Percentiles rank a stretch among this genome's conserved stretches.
phyloP scores from a whole-genome alignment of 2,113 vertebrate genomes.

The Rhea pennata region DNA sequence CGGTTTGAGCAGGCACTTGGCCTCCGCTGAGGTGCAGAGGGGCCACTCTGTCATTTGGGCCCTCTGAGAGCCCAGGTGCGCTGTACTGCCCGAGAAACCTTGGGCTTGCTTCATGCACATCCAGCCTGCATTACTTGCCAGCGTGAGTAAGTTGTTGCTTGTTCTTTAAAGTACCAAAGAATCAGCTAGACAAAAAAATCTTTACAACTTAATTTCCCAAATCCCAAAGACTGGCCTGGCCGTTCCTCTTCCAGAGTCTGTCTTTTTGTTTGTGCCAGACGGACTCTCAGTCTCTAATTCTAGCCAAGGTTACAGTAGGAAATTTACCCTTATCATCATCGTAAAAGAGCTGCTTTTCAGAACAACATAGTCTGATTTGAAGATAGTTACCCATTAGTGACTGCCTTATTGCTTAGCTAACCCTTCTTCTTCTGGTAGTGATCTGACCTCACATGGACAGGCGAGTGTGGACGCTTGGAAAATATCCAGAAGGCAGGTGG shows the following conservation, averaged over 20 bases:
- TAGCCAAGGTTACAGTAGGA: neutral
- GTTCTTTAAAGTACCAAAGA: neutral
- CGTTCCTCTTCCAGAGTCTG: neutral
- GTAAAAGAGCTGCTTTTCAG: neutral
- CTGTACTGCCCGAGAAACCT: neutral
- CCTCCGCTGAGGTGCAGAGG: neutral
- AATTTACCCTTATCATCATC: neutral
- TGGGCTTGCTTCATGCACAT: neutral
- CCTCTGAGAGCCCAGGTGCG: fast-evolving
- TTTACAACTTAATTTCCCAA: neutral
- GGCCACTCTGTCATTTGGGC: neutral
- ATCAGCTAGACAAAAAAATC: neutral
- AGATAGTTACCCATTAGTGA: neutral
- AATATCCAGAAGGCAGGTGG: neutral
- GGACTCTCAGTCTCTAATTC: neutral
- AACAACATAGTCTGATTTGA: neutral
- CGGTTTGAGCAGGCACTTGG: neutral
- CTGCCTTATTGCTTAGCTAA: neutral
- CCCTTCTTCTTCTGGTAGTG: neutral
- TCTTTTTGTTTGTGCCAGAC: neutral
- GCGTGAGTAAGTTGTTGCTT: neutral
- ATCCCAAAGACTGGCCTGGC: neutral
- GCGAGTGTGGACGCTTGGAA: neutral
- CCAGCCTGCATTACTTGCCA: neutral
- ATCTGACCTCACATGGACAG: neutral